Conservation (phyloP, 2,797 vertebrate genomes). For the Vespertilio murinus region DNA sequence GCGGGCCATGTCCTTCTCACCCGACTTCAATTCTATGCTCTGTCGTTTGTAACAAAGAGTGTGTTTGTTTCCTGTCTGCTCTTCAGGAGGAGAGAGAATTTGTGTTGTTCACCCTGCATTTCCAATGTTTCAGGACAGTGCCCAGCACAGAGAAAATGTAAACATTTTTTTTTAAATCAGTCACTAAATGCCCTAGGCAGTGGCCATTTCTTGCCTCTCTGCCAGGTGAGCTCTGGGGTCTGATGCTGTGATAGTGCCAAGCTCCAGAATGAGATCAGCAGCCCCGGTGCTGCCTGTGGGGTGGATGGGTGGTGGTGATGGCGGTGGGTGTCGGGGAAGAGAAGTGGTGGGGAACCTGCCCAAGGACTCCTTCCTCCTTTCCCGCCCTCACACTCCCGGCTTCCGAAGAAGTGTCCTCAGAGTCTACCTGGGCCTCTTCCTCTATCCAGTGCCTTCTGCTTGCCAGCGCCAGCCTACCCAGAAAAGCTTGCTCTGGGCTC, state of each 20-base stretch:
- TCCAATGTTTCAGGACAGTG: background rate
- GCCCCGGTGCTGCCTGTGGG: no score
- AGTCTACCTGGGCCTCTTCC: background rate
- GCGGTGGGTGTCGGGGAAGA: background rate
- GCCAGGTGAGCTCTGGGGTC: background rate
- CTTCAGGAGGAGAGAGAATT: background rate
- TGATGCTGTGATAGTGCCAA: background rate
- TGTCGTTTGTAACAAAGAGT: background rate
- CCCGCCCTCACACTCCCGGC: background rate
- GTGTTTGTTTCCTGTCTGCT: background rate
- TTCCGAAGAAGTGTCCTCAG: background rate
- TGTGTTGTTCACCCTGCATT: background rate
- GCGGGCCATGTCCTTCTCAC: background rate
- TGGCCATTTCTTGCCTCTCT: background rate
- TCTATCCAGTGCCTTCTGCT: background rate
- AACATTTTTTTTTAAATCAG: background rate
- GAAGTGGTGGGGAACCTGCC: background rate
- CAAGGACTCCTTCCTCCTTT: background rate
- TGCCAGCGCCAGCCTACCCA: rapidly evolving
- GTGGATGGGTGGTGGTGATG: no score
- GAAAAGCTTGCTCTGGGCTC: background rate
- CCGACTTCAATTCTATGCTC: background rate
- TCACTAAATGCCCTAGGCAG: background rate
- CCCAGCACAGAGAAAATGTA: background rate
- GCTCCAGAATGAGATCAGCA: background rate